phyloP scores from a whole-genome alignment of 2,113 vertebrate genomes.

The Corythaixoides concolor region DNA sequence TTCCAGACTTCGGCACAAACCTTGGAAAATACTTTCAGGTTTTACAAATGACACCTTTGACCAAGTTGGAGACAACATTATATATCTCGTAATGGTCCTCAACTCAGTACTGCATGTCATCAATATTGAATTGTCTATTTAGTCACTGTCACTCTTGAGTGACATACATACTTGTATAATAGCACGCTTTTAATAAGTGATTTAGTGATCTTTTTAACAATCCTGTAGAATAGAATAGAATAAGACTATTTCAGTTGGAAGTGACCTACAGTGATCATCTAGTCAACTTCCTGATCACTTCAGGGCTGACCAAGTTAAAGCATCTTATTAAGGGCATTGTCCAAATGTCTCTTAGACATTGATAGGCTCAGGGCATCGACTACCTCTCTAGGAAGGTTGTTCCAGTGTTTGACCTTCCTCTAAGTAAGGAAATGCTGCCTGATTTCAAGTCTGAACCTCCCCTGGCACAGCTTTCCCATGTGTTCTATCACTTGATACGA shows the following conservation, averaged over 20 bases:
- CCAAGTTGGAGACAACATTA: not conserved
- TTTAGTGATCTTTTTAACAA: not conserved
- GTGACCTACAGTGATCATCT: not conserved
- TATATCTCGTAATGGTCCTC: not conserved
- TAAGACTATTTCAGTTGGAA: not conserved
- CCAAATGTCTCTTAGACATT: not conserved
- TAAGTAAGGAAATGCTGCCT: not conserved
- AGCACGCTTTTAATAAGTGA: not conserved
- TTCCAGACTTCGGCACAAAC: not conserved
- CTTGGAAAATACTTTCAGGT: not conserved
- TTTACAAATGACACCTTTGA: not conserved
- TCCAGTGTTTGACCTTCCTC: not conserved
- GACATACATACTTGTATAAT: not conserved
- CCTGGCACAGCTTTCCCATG: not conserved
- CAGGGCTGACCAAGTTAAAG: not conserved
- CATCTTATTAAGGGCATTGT: not conserved
- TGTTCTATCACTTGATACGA: not conserved
- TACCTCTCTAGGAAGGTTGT: not conserved
- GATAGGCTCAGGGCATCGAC: not conserved
- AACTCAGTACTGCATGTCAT: not conserved
- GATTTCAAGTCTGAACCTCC: not conserved
- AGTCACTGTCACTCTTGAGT: not conserved
- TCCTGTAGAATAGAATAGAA: not conserved
- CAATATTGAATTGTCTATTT: not conserved
- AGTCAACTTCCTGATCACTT: not conserved